Base-by-base conservation (phyloP, 2,888 invertebrate genomes). In the Oligia fasciuncula region DNA sequence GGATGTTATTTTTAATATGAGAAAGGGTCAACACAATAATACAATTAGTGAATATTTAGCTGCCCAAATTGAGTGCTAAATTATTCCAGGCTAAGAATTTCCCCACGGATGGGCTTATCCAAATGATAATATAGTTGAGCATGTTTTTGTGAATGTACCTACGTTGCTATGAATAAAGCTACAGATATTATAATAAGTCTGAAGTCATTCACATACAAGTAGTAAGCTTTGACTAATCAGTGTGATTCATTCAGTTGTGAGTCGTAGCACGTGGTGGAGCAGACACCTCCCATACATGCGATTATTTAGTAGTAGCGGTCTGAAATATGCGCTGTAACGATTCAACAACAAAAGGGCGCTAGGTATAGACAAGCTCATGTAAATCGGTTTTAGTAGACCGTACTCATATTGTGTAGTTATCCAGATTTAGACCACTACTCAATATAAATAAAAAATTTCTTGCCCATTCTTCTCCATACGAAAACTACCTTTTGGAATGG, bases 231-330 rank as follows among this genome's bases (percentile, higher is more conserved):
- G 87, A 91, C 83, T 90, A 89, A 90, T 83, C 80, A 82, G 74
- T 85, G 89, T 92, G 92, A 92, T 89, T 92, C 91, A 92, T 91
- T 90, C 85, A 87, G 84, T 87, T 77, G 88, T 75, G 70, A 89
- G 82, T 81, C 84, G 62, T 65, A 85, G 87, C 91, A 91, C 91
- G 89, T 91, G 91, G 89, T 87, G 71, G 43, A 76, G 51, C 70
- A 46, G 76, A 83, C 83, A 77, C 80, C 77, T 80, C 79, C 75
- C 80, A 71, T 88, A 80, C 74, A 85, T 77, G 72, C 68, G 29
- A 81, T 83, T 46, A 80, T 80, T 77, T 60, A 68, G 49, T 77
- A 68, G 66, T 29, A 72, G 72, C 60, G 23, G 57, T 72, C 73
- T 76, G 63, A 75, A 81, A 69, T 68, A 80, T 54, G 43, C 76